Base-by-base conservation (phyloP, 2,888 invertebrate genomes). In the Antheraea yamamai region DNA sequence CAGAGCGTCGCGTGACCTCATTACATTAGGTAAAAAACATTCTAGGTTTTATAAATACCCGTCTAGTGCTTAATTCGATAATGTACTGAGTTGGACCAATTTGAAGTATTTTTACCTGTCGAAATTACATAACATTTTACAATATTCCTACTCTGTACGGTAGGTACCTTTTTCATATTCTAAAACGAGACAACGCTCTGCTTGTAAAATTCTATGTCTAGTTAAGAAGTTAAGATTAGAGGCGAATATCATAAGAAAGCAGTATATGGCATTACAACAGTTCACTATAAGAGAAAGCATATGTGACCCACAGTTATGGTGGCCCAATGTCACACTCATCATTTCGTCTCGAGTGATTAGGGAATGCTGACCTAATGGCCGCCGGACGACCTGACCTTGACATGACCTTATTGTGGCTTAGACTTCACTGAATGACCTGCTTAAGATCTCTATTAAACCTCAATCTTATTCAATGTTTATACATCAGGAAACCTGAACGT, bases 1-100 rank as follows among this genome's bases (percentile, higher is more conserved):
- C 72, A 55, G 72, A 30, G 52, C 68, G 52, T 55, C 75, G 73
- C 55, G 72, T 51, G 75, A 64, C 39, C 73, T 75, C 51, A 73
- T 73, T 75, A 52, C 23, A 68, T 75, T 68, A 73, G 55, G 73
- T 75, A 23, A 75, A 73, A 75, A 75, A 68, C 52, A 20, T 66
- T 73, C 68, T 68, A 75, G 35, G 66, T 66, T 75, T 52, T 26
- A 35, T 20, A 75, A 47, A 73, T 55, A 52, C 47, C 64, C 55
- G 39, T 70, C 18, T 70, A 70, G 70, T 70, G n/a, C 30, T 64
- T 66, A 66, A 26, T 0, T 16, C 14, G 14, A 66, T 66, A 66
- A 66, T 66, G 16, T 66, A 47, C 47, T 47, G 7, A 30, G 64
- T 66, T 66, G 26, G 30, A 66, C 10, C 7, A 61, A 61, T 61